Base-by-base conservation (phyloP, 2,888 invertebrate genomes). In the Strigamia maritima region DNA sequence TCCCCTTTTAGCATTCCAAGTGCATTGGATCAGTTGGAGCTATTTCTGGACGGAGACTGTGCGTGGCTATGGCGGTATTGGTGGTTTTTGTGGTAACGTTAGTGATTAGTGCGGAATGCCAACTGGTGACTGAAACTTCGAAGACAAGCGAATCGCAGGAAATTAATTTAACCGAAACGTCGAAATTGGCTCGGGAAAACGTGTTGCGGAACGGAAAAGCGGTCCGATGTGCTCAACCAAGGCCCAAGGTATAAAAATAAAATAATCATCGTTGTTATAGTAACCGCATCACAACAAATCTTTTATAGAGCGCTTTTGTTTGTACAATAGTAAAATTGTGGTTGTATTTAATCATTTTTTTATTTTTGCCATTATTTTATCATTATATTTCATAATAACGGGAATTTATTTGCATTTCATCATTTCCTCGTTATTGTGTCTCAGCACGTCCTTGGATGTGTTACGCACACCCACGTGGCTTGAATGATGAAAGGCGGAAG, bases 21-120 rank as follows among this genome's bases (percentile, higher is more conserved):
- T 22, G 8, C 60, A 19, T 60, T 60, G 60, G 22, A 60, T 60
- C 60, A 60, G 60, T 60, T 60, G 22, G 22, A 19, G 10, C 60
- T 60, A 60, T 60, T 60, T 60, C 19, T 6, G 60, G 60, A 60
- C 22, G 10, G 60, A 44, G 44, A 35, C 35, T 35, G 35, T 2
- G 44, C n/a, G 60, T 22, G 60, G 12, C 19, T 60, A 60, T 60
- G 60, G 60, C 60, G 10, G 60, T 60, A 10, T 24, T 60, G 24
- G 60, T 60, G 60, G 60, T 60, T 60, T 60, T 60, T 60, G 60
- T 60, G 60, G 60, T 60, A 19, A 19, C 60, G 12, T 19, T 60
- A 22, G 24, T 60, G 10, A 60, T 60, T 22, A 24, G 19, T 22
- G 60, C 60, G 1, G 60, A 60, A 24, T 60, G 60, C 60, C 60